A percentile compares a stretch with the other conserved stretches of the same genome.
Evolutionary conservation across 2,797 vertebrate genomes (phyloP).

Genomic region (Catamblyrhynchus diadema): DNA sequence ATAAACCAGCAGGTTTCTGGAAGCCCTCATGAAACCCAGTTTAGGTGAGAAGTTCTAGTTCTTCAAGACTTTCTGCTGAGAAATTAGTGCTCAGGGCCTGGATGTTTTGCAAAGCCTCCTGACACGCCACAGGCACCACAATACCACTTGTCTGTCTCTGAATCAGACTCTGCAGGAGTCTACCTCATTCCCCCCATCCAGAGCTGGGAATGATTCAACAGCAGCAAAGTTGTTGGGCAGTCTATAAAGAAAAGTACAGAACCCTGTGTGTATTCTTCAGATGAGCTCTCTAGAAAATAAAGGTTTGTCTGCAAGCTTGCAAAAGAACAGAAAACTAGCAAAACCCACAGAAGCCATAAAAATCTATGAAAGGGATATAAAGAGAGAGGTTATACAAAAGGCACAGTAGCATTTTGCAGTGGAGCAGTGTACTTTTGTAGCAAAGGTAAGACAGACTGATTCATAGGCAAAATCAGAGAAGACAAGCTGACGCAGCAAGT

Average conservation of each 20-base stretch:
- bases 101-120: neutral
- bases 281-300: neutral
- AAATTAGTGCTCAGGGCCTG: neutral
- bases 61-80: neutral
- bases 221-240: neutral
- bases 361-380: neutral
- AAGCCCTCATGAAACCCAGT: neutral
- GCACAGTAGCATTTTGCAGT: neutral
- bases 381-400: neutral
- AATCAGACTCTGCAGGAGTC: neutral
- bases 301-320: neutral
- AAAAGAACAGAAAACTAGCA: neutral
- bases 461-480: neutral
- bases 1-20: conserved; percentile 32
- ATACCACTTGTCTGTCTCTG: neutral
- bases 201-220: fast-evolving
- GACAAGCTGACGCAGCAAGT: neutral
- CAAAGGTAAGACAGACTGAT: neutral
- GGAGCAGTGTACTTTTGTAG: neutral
- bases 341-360: neutral
- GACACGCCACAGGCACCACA: neutral
- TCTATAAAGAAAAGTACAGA: neutral
- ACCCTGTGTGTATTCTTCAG: neutral
- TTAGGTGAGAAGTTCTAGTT: neutral
- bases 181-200: neutral